These are phyloP conservation scores for Rhingia campestris DNA, from an alignment of 2,888 invertebrate genomes.

Conservation along the genomic window DNA sequence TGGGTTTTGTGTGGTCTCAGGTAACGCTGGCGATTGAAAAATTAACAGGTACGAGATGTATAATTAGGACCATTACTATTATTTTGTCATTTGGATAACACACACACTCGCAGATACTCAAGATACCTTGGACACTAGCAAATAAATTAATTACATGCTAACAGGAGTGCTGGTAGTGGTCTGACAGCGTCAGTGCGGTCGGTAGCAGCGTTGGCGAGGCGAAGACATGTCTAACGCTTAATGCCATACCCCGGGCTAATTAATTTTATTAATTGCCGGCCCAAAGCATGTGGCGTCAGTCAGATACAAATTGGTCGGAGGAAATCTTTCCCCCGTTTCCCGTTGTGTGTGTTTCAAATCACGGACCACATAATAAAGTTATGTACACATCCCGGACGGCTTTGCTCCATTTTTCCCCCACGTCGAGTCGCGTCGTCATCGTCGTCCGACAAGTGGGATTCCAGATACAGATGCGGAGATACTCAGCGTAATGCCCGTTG, in stretches of 20 bases:
- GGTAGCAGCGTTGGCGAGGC: constrained; percentile 54
- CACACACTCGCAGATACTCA: constrained; percentile 1
- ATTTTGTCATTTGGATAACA: constrained; percentile 72
- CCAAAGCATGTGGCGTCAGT: constrained; percentile 71
- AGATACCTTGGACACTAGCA: constrained; percentile 15
- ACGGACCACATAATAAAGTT: constrained; percentile 60
- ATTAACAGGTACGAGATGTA: constrained; percentile 65
- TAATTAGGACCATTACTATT: constrained; percentile 73
- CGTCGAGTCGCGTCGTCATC: too few relatives aligned
- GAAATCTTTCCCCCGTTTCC: constrained; percentile 20
- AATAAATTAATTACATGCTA: constrained; percentile 63
- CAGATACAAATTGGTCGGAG: constrained; percentile 61
- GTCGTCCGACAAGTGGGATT: constrained; percentile 46
- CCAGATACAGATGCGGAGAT: background rate
- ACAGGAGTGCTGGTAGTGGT: constrained; percentile 67
- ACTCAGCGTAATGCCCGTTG: constrained; percentile 65
- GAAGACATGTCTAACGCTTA: constrained; percentile 72
- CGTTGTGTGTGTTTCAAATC: background rate
- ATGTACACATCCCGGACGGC: constrained; percentile 54
- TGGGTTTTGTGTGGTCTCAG: constrained; percentile 65
- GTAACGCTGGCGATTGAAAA: constrained; percentile 64
- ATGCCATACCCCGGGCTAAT: constrained; percentile 69
- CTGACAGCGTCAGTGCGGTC: constrained; percentile 26
- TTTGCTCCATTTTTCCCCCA: constrained; percentile 32
- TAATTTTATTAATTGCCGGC: constrained; percentile 72